A percentile compares a stretch with the other conserved stretches of the same genome.
Conservation (phyloP, 2,113 vertebrate genomes). For the Loxodonta africana region DNA sequence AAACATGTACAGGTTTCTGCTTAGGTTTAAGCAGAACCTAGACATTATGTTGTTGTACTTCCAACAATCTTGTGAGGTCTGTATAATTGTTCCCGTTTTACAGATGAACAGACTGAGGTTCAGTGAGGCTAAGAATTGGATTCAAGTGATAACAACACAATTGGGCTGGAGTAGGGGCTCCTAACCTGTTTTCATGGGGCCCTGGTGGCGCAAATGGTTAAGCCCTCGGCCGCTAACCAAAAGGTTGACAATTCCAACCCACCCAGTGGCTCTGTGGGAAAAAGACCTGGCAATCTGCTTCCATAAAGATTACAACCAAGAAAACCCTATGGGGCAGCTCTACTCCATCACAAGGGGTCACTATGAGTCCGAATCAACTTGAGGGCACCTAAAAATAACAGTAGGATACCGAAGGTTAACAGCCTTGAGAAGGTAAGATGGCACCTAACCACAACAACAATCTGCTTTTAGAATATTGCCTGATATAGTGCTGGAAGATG, state of each 20-base stretch:
- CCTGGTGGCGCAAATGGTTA: too few relatives aligned
- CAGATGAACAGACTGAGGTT: background rate
- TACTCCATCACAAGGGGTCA: background rate
- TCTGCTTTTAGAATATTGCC: background rate
- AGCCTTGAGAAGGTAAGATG: too few relatives aligned
- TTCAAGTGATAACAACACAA: background rate
- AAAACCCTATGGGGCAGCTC: background rate
- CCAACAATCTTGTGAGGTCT: too few relatives aligned
- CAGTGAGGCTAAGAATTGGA: background rate
- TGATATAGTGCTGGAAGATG: background rate
- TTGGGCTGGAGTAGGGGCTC: background rate
- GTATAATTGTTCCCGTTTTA: background rate
- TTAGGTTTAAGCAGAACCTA: background rate
- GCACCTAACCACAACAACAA: background rate
- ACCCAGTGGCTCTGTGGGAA: too few relatives aligned
- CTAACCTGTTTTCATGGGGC: too few relatives aligned
- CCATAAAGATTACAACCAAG: too few relatives aligned
- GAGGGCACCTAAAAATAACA: background rate
- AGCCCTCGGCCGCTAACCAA: too few relatives aligned
- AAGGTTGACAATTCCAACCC: too few relatives aligned
- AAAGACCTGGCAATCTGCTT: too few relatives aligned
- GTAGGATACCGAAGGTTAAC: too few relatives aligned
- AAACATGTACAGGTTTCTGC: background rate
- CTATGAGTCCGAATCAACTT: background rate
- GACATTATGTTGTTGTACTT: background rate